Base-by-base conservation (phyloP, 1,140 invertebrate genomes). In the Tetragonula clypearis region DNA sequence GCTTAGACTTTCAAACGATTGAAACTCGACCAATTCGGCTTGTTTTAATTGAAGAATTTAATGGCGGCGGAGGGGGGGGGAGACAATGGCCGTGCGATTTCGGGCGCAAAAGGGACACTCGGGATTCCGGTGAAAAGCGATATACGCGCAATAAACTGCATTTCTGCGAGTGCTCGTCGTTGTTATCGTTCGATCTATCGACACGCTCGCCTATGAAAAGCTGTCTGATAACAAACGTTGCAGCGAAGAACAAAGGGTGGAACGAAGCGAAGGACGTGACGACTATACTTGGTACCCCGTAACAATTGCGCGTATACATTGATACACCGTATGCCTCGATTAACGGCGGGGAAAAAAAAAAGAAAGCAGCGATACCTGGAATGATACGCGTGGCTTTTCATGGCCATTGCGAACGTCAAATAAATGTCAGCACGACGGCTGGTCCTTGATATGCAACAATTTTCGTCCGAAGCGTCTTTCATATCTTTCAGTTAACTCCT, bases 121-220 rank as follows among this genome's bases (percentile, higher is more conserved):
- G 5, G 56, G 2, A 60, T 23, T 14, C 30, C 4, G 21, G 21
- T 76, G 74, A 60, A 60, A 23, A 76, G 56, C 15, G n/a, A 8
- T 15, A 30, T 30, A 12, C 74, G 6, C 74, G 74, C 21, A n/a
- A 60, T 60, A 62, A 77, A 62, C n/a, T 35, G 30, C 14, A 12
- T 60, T 77, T 77, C 75, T 26, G 23, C 21, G 19, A 23, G 21
- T 60, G 1, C 30, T 21, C 21, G n/a, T 26, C 69, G 55, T 4
- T 30, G 55, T 49, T 56, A 49, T 72, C 79, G 30, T 9, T 11
- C 49, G 19, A 60, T 73, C 79, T 49, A 81, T 81, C 69, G 69
- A 62, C 53, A 35, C 65, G 15, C 55, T 68, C 49, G 23, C 23
- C 5, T 80, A 49, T 62, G 69, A 62, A 73, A 73, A 73, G 69